Evolutionary conservation across 2,797 vertebrate species (phyloP).

Genomic region (Natrix natrix): DNA sequence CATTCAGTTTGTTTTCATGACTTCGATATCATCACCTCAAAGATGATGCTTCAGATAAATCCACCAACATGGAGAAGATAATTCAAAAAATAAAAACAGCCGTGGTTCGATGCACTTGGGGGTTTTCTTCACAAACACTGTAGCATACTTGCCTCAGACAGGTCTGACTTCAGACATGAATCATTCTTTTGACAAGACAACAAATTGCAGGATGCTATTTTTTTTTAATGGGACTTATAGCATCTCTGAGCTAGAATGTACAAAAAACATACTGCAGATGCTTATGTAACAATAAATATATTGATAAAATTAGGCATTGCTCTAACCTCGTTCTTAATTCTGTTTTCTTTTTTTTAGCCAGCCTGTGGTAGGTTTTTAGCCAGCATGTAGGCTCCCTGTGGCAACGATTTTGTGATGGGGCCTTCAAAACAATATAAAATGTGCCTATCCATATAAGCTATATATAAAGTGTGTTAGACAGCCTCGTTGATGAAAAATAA

Average conservation of each 20-base stretch:
- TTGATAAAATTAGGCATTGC: not conserved
- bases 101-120: not conserved
- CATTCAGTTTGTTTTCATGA: conserved; percentile 33
- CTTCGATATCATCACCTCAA: conserved; percentile 14
- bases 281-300: not conserved
- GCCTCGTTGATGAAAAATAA: not conserved
- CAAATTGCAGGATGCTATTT: not conserved
- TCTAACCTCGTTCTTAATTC: not conserved
- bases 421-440: not conserved
- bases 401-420: not conserved
- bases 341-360: not conserved
- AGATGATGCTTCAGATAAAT: conserved; percentile 53
- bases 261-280: not conserved
- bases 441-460: not conserved
- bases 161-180: not conserved
- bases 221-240: not conserved
- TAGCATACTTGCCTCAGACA: too few relatives aligned
- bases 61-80: not conserved
- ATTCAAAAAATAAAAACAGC: not conserved
- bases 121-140: not conserved
- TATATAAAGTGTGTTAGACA: not conserved
- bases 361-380: not conserved
- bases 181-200: not conserved
- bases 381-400: not conserved
- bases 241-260: not conserved